Conservation (phyloP, 2,888 invertebrate genomes). For the Dysmachus trigonus region DNA sequence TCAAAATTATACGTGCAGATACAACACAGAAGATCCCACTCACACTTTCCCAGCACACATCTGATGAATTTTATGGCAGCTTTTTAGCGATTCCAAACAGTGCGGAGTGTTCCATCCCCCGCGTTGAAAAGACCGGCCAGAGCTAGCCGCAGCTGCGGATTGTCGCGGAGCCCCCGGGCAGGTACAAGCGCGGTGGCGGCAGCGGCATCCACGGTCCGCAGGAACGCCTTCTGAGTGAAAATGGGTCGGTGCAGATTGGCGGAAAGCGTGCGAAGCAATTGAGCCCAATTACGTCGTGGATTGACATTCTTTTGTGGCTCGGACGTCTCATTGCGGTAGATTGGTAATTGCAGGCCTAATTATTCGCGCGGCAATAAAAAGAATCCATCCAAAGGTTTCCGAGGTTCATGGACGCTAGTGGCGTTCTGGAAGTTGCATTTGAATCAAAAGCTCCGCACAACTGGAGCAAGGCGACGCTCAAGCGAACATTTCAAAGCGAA, state of each 20-base stretch:
- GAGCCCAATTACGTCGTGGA: constrained; percentile 30
- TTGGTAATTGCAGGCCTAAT: constrained; percentile 23
- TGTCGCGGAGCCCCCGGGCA: neutral
- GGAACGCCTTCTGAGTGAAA: neutral
- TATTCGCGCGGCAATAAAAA: neutral
- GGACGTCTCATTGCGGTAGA: neutral
- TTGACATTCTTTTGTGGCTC: constrained; percentile 34
- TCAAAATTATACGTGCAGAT: no score
- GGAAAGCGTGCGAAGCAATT: constrained; percentile 27
- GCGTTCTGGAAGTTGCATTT: neutral
- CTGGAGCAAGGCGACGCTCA: neutral
- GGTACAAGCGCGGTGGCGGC: neutral
- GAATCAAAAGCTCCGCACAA: neutral
- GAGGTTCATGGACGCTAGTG: neutral
- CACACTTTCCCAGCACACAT: no score
- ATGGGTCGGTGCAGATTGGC: constrained; percentile 13
- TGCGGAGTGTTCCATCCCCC: neutral
- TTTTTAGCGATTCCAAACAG: neutral
- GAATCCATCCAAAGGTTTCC: neutral
- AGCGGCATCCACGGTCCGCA: neutral
- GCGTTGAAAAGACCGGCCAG: neutral
- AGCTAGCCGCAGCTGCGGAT: neutral
- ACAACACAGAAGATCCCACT: no score
- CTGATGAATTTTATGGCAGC: neutral
- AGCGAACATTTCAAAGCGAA: neutral